Conservation (phyloP, 2,113 vertebrate genomes). For the Desmodus rotundus region DNA sequence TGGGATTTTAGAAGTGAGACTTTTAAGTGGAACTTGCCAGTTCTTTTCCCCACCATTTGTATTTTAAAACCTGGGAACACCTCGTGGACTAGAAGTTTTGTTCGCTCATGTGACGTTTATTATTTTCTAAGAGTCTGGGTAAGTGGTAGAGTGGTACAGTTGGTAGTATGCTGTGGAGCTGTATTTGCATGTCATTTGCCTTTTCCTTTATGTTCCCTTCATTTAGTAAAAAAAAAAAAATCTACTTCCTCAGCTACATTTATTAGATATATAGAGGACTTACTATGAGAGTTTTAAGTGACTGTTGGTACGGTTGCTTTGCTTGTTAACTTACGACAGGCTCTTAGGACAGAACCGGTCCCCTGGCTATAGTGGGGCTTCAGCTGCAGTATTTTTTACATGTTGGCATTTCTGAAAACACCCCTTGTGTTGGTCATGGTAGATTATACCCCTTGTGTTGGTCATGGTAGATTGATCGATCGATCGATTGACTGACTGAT, state of each 20-base stretch:
- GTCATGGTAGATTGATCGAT: not conserved
- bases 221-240: not conserved
- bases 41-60: not conserved
- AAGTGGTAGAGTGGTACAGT: not conserved
- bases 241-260: not conserved
- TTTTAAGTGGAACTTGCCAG: not conserved
- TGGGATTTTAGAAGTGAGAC: not conserved
- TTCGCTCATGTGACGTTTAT: not conserved
- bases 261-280: not conserved
- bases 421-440: not conserved
- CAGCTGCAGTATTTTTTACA: not conserved
- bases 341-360: not conserved
- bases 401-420: not conserved
- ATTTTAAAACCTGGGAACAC: not conserved
- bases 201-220: not conserved
- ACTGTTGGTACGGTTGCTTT: not conserved
- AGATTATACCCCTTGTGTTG: no score
- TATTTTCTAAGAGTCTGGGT: not conserved
- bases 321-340: not conserved
- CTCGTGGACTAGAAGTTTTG: not conserved
- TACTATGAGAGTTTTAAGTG: not conserved
- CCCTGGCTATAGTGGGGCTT: not conserved
- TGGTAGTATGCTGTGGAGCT: not conserved
- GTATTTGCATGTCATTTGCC: not conserved
- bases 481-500: not conserved